A percentile compares a stretch with the other conserved stretches of the same genome.
Conservation (phyloP, 2,113 vertebrate species). For the Hyperoodon ampullatus region DNA sequence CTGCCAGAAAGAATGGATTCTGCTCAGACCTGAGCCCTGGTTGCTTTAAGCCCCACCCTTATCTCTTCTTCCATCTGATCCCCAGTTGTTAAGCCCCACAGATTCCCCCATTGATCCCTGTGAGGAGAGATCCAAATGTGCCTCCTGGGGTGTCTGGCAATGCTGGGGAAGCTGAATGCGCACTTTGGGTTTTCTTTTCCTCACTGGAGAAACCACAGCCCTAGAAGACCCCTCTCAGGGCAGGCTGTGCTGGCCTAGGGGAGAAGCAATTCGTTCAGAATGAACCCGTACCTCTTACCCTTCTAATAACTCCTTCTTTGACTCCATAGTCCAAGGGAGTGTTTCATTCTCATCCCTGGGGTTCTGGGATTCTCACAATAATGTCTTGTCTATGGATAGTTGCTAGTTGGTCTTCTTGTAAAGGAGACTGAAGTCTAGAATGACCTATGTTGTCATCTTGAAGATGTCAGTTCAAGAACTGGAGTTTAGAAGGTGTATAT, state of each 20-base stretch:
- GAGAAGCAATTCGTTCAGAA: neutral
- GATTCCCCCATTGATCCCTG: neutral
- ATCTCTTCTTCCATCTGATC: neutral
- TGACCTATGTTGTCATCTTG: neutral
- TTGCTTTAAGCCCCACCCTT: neutral
- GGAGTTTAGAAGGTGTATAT: neutral
- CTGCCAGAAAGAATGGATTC: neutral
- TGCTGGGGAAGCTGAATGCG: neutral
- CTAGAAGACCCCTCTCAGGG: neutral
- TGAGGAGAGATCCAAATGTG: neutral
- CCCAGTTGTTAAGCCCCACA: neutral
- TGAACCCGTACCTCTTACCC: neutral
- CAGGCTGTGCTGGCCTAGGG: accelerated
- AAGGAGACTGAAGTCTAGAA: neutral
- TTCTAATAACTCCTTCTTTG: neutral
- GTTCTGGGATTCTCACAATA: neutral
- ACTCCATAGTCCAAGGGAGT: neutral
- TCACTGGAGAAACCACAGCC: neutral
- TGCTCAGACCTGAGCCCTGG: neutral
- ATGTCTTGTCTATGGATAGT: neutral
- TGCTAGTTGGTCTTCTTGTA: neutral
- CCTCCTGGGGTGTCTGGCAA: neutral
- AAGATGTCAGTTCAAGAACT: neutral
- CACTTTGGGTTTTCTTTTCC: neutral
- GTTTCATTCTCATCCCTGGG: neutral